phyloP scores from a whole-genome alignment of 2,888 invertebrate species.

The Caenorhabditis macrosperma region DNA sequence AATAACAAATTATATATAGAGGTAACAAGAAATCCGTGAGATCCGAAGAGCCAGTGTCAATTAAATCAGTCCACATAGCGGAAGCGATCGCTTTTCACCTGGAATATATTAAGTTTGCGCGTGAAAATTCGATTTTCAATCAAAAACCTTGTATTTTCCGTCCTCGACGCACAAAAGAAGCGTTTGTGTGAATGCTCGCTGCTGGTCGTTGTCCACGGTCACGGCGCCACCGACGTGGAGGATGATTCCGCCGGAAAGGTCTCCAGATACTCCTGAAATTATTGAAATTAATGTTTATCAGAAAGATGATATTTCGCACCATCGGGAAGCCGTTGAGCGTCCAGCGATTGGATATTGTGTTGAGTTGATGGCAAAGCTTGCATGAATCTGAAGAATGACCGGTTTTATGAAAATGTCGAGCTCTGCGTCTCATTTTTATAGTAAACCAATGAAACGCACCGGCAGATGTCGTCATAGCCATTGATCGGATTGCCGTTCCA shows the following conservation, averaged over 20 bases:
- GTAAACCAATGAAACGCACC: constrained; percentile 45
- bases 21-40: not conserved
- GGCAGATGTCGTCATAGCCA: constrained; percentile 89
- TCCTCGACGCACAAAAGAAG: constrained; percentile 62
- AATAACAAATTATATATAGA: not conserved
- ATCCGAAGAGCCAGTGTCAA: not conserved
- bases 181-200: constrained; percentile 63
- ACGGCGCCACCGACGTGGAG: constrained; percentile 55
- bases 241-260: constrained; percentile 40
- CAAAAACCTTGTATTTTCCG: constrained; percentile 64
- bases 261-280: constrained; percentile 30
- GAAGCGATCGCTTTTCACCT: constrained; percentile 71
- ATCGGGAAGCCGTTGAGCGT: constrained; percentile 85
- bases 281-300: not conserved
- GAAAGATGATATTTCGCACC: constrained; percentile 1
- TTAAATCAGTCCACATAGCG: constrained; percentile 69
- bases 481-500: constrained; percentile 93
- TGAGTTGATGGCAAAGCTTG: constrained; percentile 89
- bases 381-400: constrained; percentile 84
- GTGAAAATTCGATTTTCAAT: not conserved
- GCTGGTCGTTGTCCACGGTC: constrained; percentile 31
- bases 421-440: not conserved
- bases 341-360: constrained; percentile 87
- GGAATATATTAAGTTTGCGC: constrained; percentile 25
- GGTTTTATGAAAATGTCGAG: not conserved